Evolutionary conservation across 2,888 invertebrate genomes (phyloP), one percentile per base, ranked within the genome.

Genomic region (Leucoptera coffeella): DNA sequence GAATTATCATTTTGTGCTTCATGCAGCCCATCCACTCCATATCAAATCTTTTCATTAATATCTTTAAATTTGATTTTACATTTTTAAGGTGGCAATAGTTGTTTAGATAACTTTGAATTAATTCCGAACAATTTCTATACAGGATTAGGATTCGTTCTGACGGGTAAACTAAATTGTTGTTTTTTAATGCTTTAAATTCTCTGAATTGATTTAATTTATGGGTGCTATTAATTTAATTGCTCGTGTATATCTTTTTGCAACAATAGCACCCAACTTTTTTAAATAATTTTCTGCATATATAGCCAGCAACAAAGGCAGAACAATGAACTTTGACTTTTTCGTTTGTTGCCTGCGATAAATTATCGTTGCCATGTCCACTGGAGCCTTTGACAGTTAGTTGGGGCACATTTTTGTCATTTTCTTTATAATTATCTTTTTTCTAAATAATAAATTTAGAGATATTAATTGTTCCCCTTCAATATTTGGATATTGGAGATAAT

Each of bases 401-500:
- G n/a, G n/a, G n/a, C n/a, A n/a, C n/a, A n/a, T n/a, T n/a, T 6
- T 17, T 17, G 17, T 17, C 17, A 9, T 17, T 17, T 17, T 17
- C 17, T 17, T 17, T 17, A 17, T 17, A 7, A 17, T 9, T 9
- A 17, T 17, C 17, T 17, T 17, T 6, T 4, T 25, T 25, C 15
- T 15, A 7, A 14, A 25, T 9, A 9, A 25, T n/a, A 9, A n/a
- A 12, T 15, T 15, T 15, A 25, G 9, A 15, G 6, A 7, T 15
- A 25, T 5, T 15, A 25, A 14, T 15, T 14, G 9, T n/a, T 9
- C 15, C 15, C 25, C 25, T 15, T 22, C 15, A 23, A 22, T 22
- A 15, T 7, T 27, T 21, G 8, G 35, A 36, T 14, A 35, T 31
- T 1, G 32, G 33, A 14, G 30, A 29, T 20, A 37, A 14, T 10